Conservation (phyloP, 2,113 vertebrate genomes). For the Oreochromis niloticus region DNA sequence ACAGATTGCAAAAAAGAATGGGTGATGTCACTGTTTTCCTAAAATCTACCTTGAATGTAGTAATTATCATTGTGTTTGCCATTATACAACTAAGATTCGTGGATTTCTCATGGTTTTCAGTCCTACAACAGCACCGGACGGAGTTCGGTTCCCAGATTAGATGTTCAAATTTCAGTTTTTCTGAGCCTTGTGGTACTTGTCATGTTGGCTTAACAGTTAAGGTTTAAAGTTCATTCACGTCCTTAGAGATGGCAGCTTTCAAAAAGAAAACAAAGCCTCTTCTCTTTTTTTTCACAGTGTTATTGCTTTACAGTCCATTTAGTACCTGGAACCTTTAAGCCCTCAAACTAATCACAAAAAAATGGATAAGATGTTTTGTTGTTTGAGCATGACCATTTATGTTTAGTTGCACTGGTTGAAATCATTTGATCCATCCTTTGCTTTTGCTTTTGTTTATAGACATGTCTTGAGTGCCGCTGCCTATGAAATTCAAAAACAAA, state of each 20-base stretch:
- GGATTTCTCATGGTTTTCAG: neutral
- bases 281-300: neutral
- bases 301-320: neutral
- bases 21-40: neutral
- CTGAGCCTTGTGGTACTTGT: neutral
- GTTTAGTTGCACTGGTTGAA: neutral
- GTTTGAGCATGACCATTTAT: neutral
- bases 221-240: neutral
- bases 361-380: neutral
- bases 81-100: neutral
- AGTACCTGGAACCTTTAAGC: neutral
- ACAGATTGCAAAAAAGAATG: neutral
- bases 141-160: neutral
- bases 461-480: conserved; percentile 14
- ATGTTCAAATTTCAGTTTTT: neutral
- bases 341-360: neutral
- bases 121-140: neutral
- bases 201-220: neutral
- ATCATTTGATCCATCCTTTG: neutral
- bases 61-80: neutral
- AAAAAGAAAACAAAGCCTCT: neutral
- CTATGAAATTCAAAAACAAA: conserved; percentile 49
- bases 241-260: neutral
- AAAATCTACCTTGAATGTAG: neutral
- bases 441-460: conserved; percentile 46